Base-by-base conservation (phyloP, 2,797 vertebrate genomes). In the Acanthis flammea region DNA sequence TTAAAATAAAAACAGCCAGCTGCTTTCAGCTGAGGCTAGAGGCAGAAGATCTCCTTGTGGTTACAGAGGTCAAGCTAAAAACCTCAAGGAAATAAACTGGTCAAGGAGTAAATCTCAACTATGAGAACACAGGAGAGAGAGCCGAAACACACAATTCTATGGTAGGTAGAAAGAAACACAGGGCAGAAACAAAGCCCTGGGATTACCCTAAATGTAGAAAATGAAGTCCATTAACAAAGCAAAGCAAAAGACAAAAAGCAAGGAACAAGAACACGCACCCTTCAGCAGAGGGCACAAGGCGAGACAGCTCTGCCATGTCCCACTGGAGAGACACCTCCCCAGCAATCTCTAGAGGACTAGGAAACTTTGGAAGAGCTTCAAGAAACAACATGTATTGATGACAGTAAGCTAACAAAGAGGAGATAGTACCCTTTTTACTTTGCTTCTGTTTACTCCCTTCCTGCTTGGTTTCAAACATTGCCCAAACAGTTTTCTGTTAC, bases 231-330 rank as follows among this genome's bases (percentile, higher is more conserved):
- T 15, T 23, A 75, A 41, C 30, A 62, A 53, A 57, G 54, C 35
- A 65, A 66, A 70, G 30, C 51, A 75, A 62, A 55, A 65, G 35
- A 9, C 18, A 58, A 67, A n/a, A 28, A 78, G n/a, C 16, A 71
- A 74, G 22, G 37, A n/a, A 66, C 13, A 12, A 58, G 35, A 72
- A 57, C 0, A 3, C 0, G 5, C 4, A 14, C 19, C 65, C 55
- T 35, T 35, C 31, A 54, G 48, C 41, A 79, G 15, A 58, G 54
- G 51, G 4, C 5, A 8, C 3, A 54, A 30, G 63, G 60, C 0
- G 2, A 35, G 31, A 22, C 21, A 66, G 25, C 27, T 72, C 23
- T 57, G 68, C 27, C 31, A 7, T 14, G 19, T 18, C 53, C 66
- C 33, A 42, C 62, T 25, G 42, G 3, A 53, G 33, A 77, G 16